Percentiles rank a stretch among this genome's conserved stretches.
These are phyloP conservation scores for Exocentrus adspersus DNA, from an alignment of 2,888 invertebrate genomes.

Conservation along the genomic window DNA sequence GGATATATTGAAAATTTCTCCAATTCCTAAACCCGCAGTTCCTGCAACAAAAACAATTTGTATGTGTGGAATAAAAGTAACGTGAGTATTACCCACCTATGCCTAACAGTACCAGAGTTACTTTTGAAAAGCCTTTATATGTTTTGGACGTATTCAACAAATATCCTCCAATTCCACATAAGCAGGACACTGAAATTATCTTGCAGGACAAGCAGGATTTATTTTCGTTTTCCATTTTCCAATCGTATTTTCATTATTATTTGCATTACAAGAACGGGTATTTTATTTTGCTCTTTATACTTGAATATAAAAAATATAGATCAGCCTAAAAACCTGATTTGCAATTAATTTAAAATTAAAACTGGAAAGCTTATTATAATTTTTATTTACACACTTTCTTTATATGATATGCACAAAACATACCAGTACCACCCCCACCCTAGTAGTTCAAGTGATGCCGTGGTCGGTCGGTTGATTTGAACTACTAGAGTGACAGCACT, in stretches of 20 bases:
- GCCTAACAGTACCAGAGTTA: slow-evolving; percentile 52
- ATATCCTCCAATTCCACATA: slow-evolving; percentile 57
- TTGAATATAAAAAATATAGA: no score
- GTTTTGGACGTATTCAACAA: slow-evolving; percentile 52
- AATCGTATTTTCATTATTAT: background rate
- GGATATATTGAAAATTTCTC: slow-evolving; percentile 58
- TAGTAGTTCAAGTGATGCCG: no score
- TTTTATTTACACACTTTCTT: no score
- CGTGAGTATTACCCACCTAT: slow-evolving; percentile 46
- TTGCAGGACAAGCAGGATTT: slow-evolving; percentile 56
- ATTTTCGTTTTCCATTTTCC: slow-evolving; percentile 34
- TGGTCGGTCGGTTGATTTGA: no score
- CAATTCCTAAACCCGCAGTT: slow-evolving; percentile 54
- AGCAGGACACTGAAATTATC: slow-evolving; percentile 55
- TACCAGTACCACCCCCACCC: no score
- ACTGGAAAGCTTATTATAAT: no score
- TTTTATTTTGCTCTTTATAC: no score
- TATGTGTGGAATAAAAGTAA: no score
- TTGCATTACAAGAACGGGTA: background rate
- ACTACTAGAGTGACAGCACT: no score
- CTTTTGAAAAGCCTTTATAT: slow-evolving; percentile 49
- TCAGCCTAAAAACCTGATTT: no score
- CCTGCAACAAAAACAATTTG: slow-evolving; percentile 51
- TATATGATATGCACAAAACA: no score
- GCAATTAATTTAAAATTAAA: no score